phyloP scores from a whole-genome alignment of 53 echinoderm and acorn worm genomes.

The Zoroaster sp. region DNA sequence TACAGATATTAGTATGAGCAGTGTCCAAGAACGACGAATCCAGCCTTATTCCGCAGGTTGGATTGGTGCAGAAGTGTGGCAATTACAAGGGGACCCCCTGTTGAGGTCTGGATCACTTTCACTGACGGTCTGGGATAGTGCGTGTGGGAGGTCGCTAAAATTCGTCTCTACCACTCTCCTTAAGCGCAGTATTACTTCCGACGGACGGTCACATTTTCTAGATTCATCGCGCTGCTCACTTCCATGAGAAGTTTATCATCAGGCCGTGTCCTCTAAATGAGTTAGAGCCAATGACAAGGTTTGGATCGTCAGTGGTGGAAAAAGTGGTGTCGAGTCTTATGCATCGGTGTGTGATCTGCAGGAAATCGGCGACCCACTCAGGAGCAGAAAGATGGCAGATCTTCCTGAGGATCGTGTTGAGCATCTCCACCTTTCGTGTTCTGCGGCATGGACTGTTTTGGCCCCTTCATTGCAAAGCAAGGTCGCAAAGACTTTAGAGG shows the following conservation, averaged over 20 bases:
- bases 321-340: constrained; percentile 19
- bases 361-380: too few species aligned
- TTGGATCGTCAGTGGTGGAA: constrained; percentile 49
- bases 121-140: background rate
- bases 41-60: too few species aligned
- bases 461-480: too few species aligned
- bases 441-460: too few species aligned
- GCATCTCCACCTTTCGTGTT: constrained; percentile 1
- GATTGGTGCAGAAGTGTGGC: background rate
- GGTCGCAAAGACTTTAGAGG: constrained; percentile 48
- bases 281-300: constrained; percentile 36
- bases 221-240: background rate
- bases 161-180: background rate
- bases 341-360: too few species aligned
- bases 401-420: background rate
- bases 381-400: too few species aligned
- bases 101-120: background rate
- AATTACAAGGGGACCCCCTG: background rate
- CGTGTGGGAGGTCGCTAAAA: background rate
- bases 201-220: background rate
- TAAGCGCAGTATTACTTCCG: background rate
- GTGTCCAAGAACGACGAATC: too few species aligned
- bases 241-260: background rate
- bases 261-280: constrained; percentile 29
- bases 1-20: too few species aligned